phyloP scores from a whole-genome alignment of 2,113 vertebrate genomes.

The Oreocharis arfaki region DNA sequence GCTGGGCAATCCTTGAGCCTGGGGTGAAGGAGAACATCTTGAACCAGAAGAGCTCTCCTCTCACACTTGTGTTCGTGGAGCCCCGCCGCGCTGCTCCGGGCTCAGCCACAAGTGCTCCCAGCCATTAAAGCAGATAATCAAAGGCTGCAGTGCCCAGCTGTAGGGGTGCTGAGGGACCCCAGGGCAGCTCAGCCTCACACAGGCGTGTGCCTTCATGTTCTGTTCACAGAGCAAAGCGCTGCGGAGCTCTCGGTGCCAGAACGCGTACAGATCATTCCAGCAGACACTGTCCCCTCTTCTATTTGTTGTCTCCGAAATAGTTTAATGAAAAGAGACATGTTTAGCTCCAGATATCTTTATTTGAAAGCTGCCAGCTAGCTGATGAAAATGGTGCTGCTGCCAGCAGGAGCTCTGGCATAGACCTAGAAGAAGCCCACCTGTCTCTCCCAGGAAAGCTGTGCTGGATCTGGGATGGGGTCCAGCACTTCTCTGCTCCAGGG shows the following conservation, averaged over 20 bases:
- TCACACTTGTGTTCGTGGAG: not conserved
- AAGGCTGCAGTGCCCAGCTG: not conserved
- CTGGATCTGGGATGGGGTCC: not conserved
- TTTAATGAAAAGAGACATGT: not conserved
- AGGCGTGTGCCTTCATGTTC: not conserved
- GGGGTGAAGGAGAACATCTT: not conserved
- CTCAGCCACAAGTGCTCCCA: not conserved
- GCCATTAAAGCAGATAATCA: not conserved
- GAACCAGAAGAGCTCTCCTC: constrained; percentile 42
- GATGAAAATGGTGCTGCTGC: not conserved
- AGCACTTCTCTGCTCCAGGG: not conserved
- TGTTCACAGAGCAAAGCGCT: not conserved
- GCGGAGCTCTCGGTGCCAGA: not conserved
- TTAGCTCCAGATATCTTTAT: not conserved
- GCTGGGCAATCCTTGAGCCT: not conserved
- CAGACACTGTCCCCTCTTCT: not conserved
- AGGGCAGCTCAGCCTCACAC: not conserved
- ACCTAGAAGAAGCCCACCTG: not conserved
- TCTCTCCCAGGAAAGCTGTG: not conserved
- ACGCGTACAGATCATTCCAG: not conserved
- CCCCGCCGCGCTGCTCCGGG: rapidly evolving
- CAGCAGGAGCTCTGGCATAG: not conserved
- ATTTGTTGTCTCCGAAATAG: rapidly evolving
- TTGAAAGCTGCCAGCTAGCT: not conserved
- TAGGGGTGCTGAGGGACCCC: not conserved